Evolutionary conservation across 2,113 vertebrate genomes (phyloP).

Genomic region (Numida meleagris): DNA sequence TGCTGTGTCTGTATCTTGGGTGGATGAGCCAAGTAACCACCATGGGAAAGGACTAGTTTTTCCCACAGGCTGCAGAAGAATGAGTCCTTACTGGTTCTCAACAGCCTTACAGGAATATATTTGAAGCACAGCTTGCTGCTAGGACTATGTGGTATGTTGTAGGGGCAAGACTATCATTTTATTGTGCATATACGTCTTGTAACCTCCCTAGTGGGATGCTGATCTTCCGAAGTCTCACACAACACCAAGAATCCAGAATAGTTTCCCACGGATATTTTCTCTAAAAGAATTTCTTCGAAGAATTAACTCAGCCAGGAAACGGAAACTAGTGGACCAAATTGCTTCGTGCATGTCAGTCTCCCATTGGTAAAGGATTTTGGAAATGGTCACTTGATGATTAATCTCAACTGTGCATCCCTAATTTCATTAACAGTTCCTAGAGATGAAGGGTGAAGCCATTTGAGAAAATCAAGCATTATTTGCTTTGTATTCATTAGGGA

Average conservation of each 20-base stretch:
- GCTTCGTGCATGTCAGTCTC: background rate
- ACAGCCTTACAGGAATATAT: background rate
- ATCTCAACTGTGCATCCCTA: background rate
- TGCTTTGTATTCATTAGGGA: slow-evolving; percentile 26
- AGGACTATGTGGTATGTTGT: accelerated
- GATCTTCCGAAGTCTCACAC: slow-evolving; percentile 48
- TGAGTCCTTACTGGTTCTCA: background rate
- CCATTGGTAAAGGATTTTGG: slow-evolving; percentile 5
- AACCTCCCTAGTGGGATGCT: slow-evolving; percentile 35
- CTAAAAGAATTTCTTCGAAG: slow-evolving; percentile 43
- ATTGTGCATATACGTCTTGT: background rate
- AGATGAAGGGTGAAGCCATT: background rate
- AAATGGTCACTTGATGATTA: slow-evolving; percentile 36
- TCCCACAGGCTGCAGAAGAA: slow-evolving; percentile 10
- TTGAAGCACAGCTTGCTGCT: background rate
- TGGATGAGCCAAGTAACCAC: background rate
- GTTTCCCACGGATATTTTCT: slow-evolving; percentile 50
- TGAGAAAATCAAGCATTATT: slow-evolving; percentile 35
- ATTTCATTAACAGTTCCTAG: background rate
- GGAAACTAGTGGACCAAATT: slow-evolving; percentile 37
- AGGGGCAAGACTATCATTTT: background rate
- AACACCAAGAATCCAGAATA: slow-evolving; percentile 44
- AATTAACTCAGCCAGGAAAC: slow-evolving; percentile 60
- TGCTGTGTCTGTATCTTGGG: background rate
- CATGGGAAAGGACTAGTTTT: slow-evolving; percentile 17